A percentile compares a stretch with the other conserved stretches of the same genome.
Conservation (phyloP, 2,888 invertebrate genomes). For the Drosophila niveifrons region DNA sequence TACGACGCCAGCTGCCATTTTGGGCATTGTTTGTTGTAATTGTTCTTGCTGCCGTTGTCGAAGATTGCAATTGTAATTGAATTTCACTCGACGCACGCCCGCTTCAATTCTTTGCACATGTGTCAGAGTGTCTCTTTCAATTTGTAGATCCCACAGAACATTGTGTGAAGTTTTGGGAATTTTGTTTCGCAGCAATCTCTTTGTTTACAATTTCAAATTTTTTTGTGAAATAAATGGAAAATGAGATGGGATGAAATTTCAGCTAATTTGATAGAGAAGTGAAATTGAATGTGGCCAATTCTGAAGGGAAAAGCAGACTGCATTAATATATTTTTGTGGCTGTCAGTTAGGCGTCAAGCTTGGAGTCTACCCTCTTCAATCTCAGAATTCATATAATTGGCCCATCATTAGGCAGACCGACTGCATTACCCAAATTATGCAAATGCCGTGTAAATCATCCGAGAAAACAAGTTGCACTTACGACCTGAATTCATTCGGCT, state of each 20-base stretch:
- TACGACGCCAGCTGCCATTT: slow-evolving; percentile 56
- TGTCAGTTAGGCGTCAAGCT: not conserved
- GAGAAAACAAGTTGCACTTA: slow-evolving; percentile 11
- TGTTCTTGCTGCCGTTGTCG: slow-evolving; percentile 46
- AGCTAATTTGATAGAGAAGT: not conserved
- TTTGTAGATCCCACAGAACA: slow-evolving; percentile 11
- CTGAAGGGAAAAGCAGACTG: not conserved
- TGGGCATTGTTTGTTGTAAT: slow-evolving; percentile 39
- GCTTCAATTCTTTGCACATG: slow-evolving; percentile 38
- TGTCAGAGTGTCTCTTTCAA: slow-evolving; percentile 24
- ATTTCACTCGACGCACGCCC: slow-evolving; percentile 53
- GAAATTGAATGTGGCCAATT: no score
- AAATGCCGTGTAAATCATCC: slow-evolving; percentile 44
- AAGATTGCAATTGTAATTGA: slow-evolving; percentile 67
- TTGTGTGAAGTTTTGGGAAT: not conserved
- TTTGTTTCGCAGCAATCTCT: not conserved
- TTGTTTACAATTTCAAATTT: not conserved
- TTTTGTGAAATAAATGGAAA: not conserved
- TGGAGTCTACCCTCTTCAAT: slow-evolving; percentile 19
- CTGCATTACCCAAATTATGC: slow-evolving; percentile 47
- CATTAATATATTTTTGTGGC: not conserved
- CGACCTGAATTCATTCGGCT: slow-evolving; percentile 10
- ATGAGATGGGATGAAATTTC: not conserved
- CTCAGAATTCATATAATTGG: slow-evolving; percentile 44
- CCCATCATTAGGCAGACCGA: slow-evolving; percentile 41